Evolutionary conservation across 2,888 invertebrate species (phyloP).

Genomic region (Lamellibrachia columna): DNA sequence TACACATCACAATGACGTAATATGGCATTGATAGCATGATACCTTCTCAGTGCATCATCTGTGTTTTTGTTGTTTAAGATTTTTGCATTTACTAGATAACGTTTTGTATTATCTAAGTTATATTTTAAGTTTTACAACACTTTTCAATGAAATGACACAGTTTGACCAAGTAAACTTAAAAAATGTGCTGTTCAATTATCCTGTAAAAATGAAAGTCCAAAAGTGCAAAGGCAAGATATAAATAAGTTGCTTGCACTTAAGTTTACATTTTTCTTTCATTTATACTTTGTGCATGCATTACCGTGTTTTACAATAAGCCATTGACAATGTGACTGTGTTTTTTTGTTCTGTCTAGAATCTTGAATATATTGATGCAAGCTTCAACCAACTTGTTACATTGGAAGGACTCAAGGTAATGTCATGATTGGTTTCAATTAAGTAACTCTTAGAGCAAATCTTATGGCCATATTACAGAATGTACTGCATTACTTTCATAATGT

Average conservation of each 20-base stretch:
- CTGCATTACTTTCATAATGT: not conserved
- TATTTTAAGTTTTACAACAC: no score
- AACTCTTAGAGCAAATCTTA: not conserved
- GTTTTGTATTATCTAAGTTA: no score
- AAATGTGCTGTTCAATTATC: not conserved
- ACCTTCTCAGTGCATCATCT: not conserved
- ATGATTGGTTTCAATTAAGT: conserved; percentile 9
- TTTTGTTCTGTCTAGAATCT: conserved; percentile 36
- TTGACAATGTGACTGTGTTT: not conserved
- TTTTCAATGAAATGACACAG: no score
- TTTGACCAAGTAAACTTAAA: no score
- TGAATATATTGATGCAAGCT: conserved; percentile 64
- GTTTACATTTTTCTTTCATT: conserved; percentile 1
- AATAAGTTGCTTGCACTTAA: not conserved
- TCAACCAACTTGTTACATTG: conserved; percentile 62
- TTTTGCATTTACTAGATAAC: no score
- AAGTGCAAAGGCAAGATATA: not conserved
- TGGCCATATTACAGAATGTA: not conserved
- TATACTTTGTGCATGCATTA: not conserved
- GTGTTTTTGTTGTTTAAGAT: not conserved
- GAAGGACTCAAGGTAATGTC: conserved; percentile 60
- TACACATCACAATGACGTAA: not conserved
- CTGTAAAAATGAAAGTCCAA: not conserved
- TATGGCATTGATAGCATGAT: not conserved
- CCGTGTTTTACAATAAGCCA: not conserved